phyloP scores from a whole-genome alignment of 2,797 vertebrate genomes.

The Pelodytes ibericus region DNA sequence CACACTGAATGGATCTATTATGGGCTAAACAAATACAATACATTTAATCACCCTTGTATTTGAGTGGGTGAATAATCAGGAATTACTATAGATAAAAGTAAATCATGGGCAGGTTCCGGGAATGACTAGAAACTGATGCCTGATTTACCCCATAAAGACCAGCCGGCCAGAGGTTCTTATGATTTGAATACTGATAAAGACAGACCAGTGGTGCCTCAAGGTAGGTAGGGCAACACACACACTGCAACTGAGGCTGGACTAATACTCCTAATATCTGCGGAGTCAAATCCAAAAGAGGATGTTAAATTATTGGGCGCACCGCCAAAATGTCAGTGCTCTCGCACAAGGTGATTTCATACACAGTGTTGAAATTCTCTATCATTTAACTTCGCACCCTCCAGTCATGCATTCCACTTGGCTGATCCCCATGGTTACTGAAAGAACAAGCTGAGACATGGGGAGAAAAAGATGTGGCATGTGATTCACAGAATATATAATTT shows the following conservation, averaged over 20 bases:
- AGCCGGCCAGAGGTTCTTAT: too few relatives aligned
- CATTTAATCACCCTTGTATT: constrained; percentile 8
- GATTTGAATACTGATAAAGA: too few relatives aligned
- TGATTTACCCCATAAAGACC: not conserved
- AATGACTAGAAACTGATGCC: too few relatives aligned
- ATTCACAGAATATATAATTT: constrained; percentile 1
- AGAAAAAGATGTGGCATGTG: not conserved
- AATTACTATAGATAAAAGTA: constrained; percentile 30
- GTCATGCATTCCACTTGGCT: constrained; percentile 44
- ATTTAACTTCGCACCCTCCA: constrained; percentile 38
- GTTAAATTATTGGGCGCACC: too few relatives aligned
- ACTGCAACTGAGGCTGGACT: too few relatives aligned
- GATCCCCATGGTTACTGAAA: constrained; percentile 6
- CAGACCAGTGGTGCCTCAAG: too few relatives aligned
- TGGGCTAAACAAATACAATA: constrained; percentile 4
- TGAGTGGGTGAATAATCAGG: constrained; percentile 36
- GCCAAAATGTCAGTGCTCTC: too few relatives aligned
- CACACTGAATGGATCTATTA: constrained; percentile 36
- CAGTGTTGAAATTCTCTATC: constrained; percentile 10
- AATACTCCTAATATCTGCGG: too few relatives aligned
- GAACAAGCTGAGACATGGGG: constrained; percentile 30
- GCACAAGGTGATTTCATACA: not conserved
- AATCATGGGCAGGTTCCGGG: too few relatives aligned
- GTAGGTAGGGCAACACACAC: too few relatives aligned
- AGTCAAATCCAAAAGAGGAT: too few relatives aligned